These are phyloP conservation scores for Micrasema minimum DNA, from an alignment of 1,140 invertebrate species.

Conservation along the genomic window DNA sequence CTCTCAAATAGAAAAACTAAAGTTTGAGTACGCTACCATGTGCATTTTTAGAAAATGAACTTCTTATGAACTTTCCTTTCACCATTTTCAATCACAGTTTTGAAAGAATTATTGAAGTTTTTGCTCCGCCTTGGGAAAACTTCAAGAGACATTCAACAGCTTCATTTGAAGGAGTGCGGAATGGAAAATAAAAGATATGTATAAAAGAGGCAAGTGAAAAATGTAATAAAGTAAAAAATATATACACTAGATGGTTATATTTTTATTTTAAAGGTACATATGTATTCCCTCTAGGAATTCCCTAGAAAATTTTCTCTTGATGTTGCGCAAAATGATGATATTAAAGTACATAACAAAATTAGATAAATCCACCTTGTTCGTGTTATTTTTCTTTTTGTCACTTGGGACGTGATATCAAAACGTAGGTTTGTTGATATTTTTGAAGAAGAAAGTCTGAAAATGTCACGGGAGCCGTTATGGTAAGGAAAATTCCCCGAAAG, in stretches of 20 bases:
- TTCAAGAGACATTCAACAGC: constrained; percentile 49
- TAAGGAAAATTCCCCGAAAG: constrained; percentile 13
- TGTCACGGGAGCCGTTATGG: constrained; percentile 22
- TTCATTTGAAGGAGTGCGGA: constrained; percentile 47
- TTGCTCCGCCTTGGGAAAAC: constrained; percentile 39
- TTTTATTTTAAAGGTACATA: no score
- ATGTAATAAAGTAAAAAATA: constrained; percentile 48
- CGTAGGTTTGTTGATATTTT: constrained; percentile 29
- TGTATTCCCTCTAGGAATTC: no score
- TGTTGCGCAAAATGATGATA: background rate
- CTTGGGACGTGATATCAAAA: constrained; percentile 29
- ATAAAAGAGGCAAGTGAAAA: constrained; percentile 50
- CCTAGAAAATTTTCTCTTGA: background rate
- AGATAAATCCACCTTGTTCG: constrained; percentile 4
- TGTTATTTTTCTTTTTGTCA: constrained; percentile 16
- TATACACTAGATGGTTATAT: no score
- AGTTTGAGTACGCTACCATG: no score
- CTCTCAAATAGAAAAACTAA: no score
- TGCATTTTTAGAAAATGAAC: background rate
- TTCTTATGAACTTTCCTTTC: background rate
- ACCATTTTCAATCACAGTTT: constrained; percentile 48
- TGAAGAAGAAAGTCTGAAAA: constrained; percentile 25
- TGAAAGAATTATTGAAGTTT: constrained; percentile 49
- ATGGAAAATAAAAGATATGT: constrained; percentile 49
- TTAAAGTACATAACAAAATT: constrained; percentile 12